Conservation (phyloP, 2,797 vertebrate species). For the Chanos chanos region DNA sequence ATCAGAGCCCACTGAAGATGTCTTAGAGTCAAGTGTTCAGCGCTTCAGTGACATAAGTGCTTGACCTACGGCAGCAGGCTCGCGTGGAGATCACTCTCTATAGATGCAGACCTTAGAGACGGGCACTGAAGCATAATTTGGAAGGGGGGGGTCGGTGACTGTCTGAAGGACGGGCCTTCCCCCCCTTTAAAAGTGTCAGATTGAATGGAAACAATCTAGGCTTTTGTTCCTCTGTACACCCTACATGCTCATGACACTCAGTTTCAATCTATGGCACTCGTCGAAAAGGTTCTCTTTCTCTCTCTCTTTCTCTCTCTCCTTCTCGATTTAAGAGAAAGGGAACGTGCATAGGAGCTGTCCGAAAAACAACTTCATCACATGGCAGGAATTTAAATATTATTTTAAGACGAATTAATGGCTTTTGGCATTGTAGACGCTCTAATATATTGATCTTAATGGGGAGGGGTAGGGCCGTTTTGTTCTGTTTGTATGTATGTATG, state of each 20-base stretch:
- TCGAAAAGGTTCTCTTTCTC: not conserved
- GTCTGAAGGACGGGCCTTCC: slow-evolving; percentile 62
- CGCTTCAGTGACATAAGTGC: slow-evolving; percentile 11
- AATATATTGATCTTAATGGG: slow-evolving; percentile 44
- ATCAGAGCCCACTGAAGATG: not conserved
- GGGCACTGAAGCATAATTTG: slow-evolving; percentile 69
- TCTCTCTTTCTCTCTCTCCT: no score
- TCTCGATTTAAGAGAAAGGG: slow-evolving; percentile 30
- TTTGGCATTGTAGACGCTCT: not conserved
- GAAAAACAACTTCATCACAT: slow-evolving; percentile 44
- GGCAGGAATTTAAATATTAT: slow-evolving; percentile 55
- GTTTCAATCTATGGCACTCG: slow-evolving; percentile 34
- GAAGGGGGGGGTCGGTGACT: not conserved
- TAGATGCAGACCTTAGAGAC: slow-evolving; percentile 70
- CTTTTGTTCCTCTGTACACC: slow-evolving; percentile 56
- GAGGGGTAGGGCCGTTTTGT: no score
- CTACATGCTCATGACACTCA: slow-evolving; percentile 44
- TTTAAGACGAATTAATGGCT: slow-evolving; percentile 32
- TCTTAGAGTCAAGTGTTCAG: slow-evolving; percentile 22
- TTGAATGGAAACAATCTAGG: slow-evolving; percentile 63
- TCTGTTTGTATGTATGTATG: no score
- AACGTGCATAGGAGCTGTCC: slow-evolving; percentile 53
- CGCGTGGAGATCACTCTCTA: slow-evolving; percentile 71
- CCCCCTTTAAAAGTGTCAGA: slow-evolving; percentile 65
- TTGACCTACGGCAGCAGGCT: slow-evolving; percentile 47